Percentiles rank a stretch among this genome's conserved stretches.
These are phyloP conservation scores for Andrena camellia DNA, from an alignment of 2,888 invertebrate species.

Conservation along the genomic window DNA sequence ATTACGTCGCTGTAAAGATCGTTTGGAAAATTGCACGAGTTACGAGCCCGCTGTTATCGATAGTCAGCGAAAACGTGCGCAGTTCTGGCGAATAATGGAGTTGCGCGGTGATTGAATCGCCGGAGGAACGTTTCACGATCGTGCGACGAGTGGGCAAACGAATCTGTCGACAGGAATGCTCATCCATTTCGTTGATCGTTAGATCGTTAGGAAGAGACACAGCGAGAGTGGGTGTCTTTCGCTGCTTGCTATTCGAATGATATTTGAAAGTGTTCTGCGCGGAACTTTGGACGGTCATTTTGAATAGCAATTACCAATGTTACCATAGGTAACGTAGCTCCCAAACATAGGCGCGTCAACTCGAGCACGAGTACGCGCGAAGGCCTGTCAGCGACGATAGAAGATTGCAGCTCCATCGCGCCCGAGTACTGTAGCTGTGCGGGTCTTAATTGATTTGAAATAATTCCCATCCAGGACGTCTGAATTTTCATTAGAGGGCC, in stretches of 20 bases:
- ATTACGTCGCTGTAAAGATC: too few species aligned
- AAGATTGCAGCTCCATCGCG: background rate
- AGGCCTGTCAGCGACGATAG: too few species aligned
- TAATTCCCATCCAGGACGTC: conserved; percentile 45
- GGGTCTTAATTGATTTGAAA: conserved; percentile 37
- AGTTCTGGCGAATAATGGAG: background rate
- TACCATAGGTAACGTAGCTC: too few species aligned
- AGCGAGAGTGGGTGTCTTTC: background rate
- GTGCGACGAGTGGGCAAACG: conserved; percentile 36
- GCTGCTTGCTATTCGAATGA: conserved; percentile 1
- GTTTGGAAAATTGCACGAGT: too few species aligned
- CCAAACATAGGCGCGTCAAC: too few species aligned
- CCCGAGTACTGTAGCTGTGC: background rate
- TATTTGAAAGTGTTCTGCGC: background rate
- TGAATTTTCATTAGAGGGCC: conserved; percentile 54
- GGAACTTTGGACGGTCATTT: too few species aligned
- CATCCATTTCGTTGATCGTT: conserved; percentile 4
- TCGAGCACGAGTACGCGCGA: too few species aligned
- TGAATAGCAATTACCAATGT: too few species aligned
- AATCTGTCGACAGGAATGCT: conserved; percentile 34
- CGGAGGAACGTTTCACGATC: conserved; percentile 34
- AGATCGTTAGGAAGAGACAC: conserved; percentile 15
- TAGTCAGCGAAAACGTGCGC: background rate
- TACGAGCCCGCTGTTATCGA: background rate
- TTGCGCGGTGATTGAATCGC: background rate